A percentile compares a stretch with the other conserved stretches of the same genome.
These are phyloP conservation scores for Andinoacara biseriatus DNA, from an alignment of 2,113 vertebrate species.

Conservation along the genomic window DNA sequence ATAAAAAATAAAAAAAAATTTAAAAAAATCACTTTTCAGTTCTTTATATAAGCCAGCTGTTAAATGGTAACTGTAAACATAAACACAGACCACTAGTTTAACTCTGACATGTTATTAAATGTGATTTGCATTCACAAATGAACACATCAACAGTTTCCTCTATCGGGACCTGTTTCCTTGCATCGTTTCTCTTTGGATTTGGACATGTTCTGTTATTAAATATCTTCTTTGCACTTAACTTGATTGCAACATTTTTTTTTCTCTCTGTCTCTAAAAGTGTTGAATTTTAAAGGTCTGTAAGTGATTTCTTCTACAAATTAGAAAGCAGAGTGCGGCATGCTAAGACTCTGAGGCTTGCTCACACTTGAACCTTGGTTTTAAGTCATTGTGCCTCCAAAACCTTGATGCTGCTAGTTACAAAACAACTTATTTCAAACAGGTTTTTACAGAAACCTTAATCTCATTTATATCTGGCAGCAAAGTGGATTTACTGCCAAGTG, in stretches of 20 bases:
- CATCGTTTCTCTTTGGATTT: slow-evolving; percentile 58
- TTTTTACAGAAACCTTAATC: background rate
- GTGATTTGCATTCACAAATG: slow-evolving; percentile 37
- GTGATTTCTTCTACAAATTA: background rate
- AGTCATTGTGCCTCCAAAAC: slow-evolving; percentile 1
- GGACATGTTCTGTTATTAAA: slow-evolving; percentile 70
- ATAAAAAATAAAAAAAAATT: background rate
- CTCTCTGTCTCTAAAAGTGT: background rate
- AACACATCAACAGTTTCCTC: slow-evolving; percentile 33
- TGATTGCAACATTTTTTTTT: background rate
- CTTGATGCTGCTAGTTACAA: background rate
- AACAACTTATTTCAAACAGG: background rate
- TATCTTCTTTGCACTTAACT: slow-evolving; percentile 55
- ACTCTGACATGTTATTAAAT: slow-evolving; percentile 41
- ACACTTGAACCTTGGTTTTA: background rate
- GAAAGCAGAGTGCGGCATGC: background rate
- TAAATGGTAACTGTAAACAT: background rate
- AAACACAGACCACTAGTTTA: background rate
- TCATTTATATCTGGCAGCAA: background rate
- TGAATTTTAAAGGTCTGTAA: background rate
- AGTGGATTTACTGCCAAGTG: background rate
- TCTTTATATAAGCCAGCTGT: background rate
- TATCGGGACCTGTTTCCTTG: slow-evolving; percentile 51
- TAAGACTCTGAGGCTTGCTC: background rate
- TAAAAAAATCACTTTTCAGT: background rate